Evolutionary conservation across 2,113 vertebrate species (phyloP).

Genomic region (Aythya baeri): DNA sequence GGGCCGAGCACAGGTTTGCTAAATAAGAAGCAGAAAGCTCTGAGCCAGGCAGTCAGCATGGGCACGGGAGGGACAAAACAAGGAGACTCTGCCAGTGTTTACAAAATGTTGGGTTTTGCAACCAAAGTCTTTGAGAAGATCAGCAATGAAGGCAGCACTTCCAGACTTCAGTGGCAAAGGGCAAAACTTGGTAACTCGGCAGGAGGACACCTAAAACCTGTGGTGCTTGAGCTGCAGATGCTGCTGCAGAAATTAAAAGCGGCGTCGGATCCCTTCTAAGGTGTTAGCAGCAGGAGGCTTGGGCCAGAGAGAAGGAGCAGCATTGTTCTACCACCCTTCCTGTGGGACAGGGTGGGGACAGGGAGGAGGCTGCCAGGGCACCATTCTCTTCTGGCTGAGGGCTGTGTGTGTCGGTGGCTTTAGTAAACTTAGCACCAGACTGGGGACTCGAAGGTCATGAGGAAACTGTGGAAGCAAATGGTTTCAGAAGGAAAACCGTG

Average conservation of each 20-base stretch:
- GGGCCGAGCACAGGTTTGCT: neutral
- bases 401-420: neutral
- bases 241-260: neutral
- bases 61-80: neutral
- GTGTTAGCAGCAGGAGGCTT: neutral
- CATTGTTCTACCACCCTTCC: constrained; percentile 53
- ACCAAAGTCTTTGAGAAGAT: neutral
- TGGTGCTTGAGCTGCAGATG: neutral
- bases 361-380: neutral
- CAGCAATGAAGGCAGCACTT: neutral
- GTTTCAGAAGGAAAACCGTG: neutral
- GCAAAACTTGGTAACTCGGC: neutral
- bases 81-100: neutral
- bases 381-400: constrained; percentile 34
- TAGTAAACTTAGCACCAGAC: neutral
- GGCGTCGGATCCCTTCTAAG: neutral
- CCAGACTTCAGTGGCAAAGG: neutral
- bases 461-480: constrained; percentile 8
- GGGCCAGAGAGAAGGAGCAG: neutral
- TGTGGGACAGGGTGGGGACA: constrained; percentile 57
- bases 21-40: neutral
- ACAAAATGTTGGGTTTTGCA: neutral
- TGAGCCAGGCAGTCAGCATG: neutral
- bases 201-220: neutral
- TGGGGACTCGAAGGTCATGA: constrained; percentile 15